phyloP scores from a whole-genome alignment of 92 coral and sea anemone genomes.

The Paragorgia papillata region DNA sequence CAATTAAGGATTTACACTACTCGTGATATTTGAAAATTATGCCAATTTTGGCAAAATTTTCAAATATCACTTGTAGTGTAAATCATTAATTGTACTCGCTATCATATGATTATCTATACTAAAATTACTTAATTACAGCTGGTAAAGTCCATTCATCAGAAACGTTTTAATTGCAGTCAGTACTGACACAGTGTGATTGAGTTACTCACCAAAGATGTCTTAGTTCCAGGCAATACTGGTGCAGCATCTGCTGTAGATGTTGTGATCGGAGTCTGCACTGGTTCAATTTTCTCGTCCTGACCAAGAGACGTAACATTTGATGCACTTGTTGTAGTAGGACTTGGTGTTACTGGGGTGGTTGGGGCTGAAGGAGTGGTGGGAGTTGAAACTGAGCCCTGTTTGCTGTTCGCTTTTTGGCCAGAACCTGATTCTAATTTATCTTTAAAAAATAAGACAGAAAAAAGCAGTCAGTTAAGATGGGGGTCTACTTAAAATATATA shows the following conservation, averaged over 20 bases:
- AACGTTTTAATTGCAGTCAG: no score
- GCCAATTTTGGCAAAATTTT: no score
- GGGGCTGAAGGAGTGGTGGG: constrained; percentile 36
- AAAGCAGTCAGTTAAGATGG: no score
- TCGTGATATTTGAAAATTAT: no score
- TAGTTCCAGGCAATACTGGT: neutral
- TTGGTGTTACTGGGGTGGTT: neutral
- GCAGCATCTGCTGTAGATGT: constrained; percentile 37
- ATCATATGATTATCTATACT: no score
- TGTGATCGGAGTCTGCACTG: constrained; percentile 33
- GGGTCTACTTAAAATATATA: no score
- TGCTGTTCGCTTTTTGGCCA: constrained; percentile 41
- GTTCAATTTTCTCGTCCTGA: constrained; percentile 12
- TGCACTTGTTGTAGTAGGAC: neutral
- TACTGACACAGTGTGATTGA: no score
- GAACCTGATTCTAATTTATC: constrained; percentile 94
- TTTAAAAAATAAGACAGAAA: constrained; percentile 28
- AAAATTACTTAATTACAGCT: no score
- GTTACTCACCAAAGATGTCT: constrained; percentile 23
- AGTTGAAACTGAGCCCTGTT: constrained; percentile 25
- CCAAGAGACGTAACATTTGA: constrained; percentile 26
- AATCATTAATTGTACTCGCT: no score
- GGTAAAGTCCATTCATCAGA: no score
- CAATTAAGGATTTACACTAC: no score
- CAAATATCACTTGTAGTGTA: no score